These are phyloP conservation scores for Meda fulgida DNA, from an alignment of 2,797 vertebrate genomes.

Conservation along the genomic window DNA sequence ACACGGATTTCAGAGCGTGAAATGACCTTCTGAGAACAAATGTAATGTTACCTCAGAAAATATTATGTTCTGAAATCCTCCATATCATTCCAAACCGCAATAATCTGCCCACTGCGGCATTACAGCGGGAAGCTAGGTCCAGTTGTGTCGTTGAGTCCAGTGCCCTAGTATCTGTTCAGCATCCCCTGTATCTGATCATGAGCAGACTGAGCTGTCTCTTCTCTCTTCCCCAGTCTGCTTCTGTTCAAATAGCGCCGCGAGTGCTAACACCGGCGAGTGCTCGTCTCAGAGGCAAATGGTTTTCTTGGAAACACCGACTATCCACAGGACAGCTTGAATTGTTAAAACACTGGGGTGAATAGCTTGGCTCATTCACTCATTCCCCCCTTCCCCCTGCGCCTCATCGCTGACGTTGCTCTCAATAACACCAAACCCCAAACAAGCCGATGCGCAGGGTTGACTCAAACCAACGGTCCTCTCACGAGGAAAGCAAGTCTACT, in stretches of 20 bases:
- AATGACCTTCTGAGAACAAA: constrained; percentile 47
- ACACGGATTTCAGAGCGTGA: constrained; percentile 34
- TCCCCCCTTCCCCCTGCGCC: constrained; percentile 68
- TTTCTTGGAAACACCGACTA: constrained; percentile 66
- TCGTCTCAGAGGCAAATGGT: constrained; percentile 57
- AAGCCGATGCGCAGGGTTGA: constrained; percentile 35
- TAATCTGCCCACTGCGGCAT: constrained; percentile 57
- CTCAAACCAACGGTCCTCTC: constrained; percentile 35
- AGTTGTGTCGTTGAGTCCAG: constrained; percentile 51
- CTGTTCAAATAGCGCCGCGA: constrained; percentile 41
- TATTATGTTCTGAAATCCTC: constrained; percentile 72
- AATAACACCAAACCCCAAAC: constrained; percentile 73
- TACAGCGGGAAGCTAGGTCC: constrained; percentile 63
- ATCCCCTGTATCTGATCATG: constrained; percentile 54
- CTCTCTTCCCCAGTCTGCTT: constrained; percentile 43
- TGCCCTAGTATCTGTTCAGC: constrained; percentile 62
- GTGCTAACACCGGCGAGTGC: constrained; percentile 6
- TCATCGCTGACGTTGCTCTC: constrained; percentile 82
- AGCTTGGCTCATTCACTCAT: constrained; percentile 75
- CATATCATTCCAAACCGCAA: constrained; percentile 67
- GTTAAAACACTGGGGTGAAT: constrained; percentile 62
- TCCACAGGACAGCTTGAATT: constrained; percentile 62
- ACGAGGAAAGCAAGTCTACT: constrained; percentile 30
- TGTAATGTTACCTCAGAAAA: constrained; percentile 74
- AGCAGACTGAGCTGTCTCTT: constrained; percentile 30